Evolutionary conservation across 1,140 invertebrate genomes (phyloP).

Genomic region (Drosophila serrata): DNA sequence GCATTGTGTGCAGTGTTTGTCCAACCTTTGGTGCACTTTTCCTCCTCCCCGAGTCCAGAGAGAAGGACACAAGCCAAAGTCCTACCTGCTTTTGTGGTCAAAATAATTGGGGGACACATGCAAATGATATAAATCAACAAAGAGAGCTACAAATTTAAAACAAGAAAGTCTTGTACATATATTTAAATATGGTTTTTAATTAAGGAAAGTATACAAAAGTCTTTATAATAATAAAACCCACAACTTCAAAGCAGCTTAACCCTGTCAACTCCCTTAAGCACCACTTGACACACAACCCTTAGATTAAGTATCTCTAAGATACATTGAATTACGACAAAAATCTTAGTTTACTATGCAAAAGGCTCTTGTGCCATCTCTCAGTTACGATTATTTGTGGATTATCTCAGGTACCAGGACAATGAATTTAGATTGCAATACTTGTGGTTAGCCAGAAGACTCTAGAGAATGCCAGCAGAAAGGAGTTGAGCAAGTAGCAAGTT

Average conservation of each 20-base stretch:
- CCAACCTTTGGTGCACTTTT: conserved; percentile 7
- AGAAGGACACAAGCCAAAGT: too few species aligned
- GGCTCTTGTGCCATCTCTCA: conserved; percentile 11
- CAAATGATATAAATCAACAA: conserved; percentile 42
- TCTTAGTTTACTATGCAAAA: conserved; percentile 15
- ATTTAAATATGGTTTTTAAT: conserved; percentile 8
- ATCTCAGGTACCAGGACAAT: conserved; percentile 19
- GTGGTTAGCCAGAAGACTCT: conserved; percentile 7
- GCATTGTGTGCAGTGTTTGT: conserved; percentile 48
- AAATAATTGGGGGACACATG: conserved; percentile 46
- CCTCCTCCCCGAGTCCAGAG: too few species aligned
- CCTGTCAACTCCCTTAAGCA: not conserved
- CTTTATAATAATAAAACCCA: not conserved
- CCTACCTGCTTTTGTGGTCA: conserved; percentile 35
- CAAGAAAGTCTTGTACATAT: not conserved
- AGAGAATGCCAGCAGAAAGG: not conserved
- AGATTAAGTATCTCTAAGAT: conserved; percentile 19
- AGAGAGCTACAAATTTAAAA: not conserved
- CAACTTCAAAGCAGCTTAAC: not conserved
- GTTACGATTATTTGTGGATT: conserved; percentile 29
- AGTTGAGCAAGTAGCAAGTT: conserved; percentile 1
- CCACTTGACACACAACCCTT: conserved; percentile 7
- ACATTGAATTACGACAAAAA: conserved; percentile 17
- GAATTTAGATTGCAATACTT: conserved; percentile 40
- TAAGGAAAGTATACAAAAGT: not conserved